A percentile compares a stretch with the other conserved stretches of the same genome.
phyloP scores from a whole-genome alignment of 2,797 vertebrate genomes.

The Enteromius anoplus region DNA sequence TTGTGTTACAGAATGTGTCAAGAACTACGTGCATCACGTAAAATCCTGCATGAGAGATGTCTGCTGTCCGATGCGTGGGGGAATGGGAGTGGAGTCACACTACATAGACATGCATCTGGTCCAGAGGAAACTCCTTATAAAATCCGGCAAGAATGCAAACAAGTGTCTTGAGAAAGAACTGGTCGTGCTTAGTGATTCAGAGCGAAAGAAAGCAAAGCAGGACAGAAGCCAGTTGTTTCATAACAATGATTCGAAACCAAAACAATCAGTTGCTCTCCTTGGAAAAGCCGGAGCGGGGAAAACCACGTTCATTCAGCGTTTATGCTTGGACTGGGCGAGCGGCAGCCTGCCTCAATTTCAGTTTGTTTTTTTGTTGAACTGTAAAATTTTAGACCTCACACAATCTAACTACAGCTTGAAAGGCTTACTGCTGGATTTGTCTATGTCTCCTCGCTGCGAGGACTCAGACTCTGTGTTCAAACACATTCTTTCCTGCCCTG shows the following conservation, averaged over 20 bases:
- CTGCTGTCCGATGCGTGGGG: conserved; percentile 68
- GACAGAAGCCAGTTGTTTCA: conserved; percentile 75
- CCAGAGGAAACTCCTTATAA: conserved; percentile 72
- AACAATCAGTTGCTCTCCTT: conserved; percentile 78
- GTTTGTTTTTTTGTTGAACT: conserved; percentile 86
- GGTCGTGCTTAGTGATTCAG: conserved; percentile 74
- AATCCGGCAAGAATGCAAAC: conserved; percentile 72
- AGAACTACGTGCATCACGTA: conserved; percentile 70
- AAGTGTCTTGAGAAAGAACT: conserved; percentile 85
- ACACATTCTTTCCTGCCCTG: conserved; percentile 77
- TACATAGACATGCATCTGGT: conserved; percentile 79
- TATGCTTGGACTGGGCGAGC: conserved; percentile 86
- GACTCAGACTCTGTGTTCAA: conserved; percentile 73
- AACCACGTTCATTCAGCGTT: conserved; percentile 80
- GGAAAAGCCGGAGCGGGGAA: conserved; percentile 90
- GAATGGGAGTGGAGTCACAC: conserved; percentile 70
- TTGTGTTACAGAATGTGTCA: conserved; percentile 77
- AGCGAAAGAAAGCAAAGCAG: conserved; percentile 70
- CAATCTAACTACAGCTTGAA: conserved; percentile 74
- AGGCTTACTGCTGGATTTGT: conserved; percentile 80
- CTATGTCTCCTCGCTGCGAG: conserved; percentile 60
- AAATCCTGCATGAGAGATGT: conserved; percentile 71
- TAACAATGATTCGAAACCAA: conserved; percentile 66
- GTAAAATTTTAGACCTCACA: conserved; percentile 72
- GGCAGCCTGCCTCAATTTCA: conserved; percentile 84